Evolutionary conservation across 2,113 vertebrate genomes (phyloP).

Genomic region (Felis catus): F.catus_Fca126_mat1.0 CM031417.1:56107001-56107500

Average conservation of each 20-base stretch:
- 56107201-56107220: not conserved
- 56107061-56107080: not conserved
- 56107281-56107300: not conserved
- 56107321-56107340: conserved; percentile 3
- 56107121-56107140: not conserved
- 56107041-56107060: not conserved
- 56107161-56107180: not conserved
- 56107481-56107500: not conserved
- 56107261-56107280: not conserved
- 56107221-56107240: not conserved
- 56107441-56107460: not conserved
- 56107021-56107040: not conserved
- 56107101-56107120: not conserved
- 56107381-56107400: not conserved
- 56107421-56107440: not conserved
- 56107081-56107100: not conserved
- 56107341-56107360: not conserved
- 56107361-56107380: not conserved
- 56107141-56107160: not conserved
- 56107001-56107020: not conserved
- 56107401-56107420: not conserved
- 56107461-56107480: not conserved
- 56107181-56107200: not conserved
- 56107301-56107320: not conserved
- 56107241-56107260: not conserved